Conservation (phyloP, 2,888 invertebrate genomes). For the Polydrusus tereticollis region DNA sequence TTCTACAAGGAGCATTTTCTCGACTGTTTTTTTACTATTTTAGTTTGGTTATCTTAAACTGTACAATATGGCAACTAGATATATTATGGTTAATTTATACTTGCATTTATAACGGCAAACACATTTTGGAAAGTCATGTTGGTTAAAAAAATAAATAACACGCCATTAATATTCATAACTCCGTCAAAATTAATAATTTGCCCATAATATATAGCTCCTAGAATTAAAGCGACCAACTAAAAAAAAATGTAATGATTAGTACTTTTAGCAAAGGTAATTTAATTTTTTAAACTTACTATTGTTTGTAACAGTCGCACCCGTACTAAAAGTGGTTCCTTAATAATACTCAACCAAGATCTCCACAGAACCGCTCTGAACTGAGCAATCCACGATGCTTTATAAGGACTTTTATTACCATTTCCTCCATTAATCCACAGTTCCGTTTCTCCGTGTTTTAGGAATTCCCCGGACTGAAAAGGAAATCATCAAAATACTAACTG, state of each 20-base stretch:
- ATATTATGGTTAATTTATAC: too few species aligned
- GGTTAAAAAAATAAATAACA: conserved; percentile 89
- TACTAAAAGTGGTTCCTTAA: conserved; percentile 91
- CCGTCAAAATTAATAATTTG: conserved; percentile 87
- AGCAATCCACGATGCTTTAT: conserved; percentile 88
- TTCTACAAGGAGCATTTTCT: too few species aligned
- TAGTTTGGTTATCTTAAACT: too few species aligned
- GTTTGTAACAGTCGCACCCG: conserved; percentile 91
- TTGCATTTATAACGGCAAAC: conserved; percentile 94
- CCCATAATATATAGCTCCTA: conserved; percentile 89
- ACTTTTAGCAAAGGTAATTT: background rate
- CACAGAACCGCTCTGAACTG: conserved; percentile 92
- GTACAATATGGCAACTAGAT: too few species aligned
- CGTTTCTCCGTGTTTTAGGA: conserved; percentile 44
- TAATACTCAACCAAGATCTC: conserved; percentile 89
- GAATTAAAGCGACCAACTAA: conserved; percentile 90
- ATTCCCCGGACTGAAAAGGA: conserved; percentile 39
- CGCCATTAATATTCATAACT: conserved; percentile 95
- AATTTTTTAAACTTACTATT: conserved; percentile 74
- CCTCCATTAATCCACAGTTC: conserved; percentile 59
- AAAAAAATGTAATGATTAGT: conserved; percentile 51
- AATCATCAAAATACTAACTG: background rate
- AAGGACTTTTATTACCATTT: conserved; percentile 67
- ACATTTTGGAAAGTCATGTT: conserved; percentile 96
- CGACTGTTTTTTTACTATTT: too few species aligned